Conservation (phyloP, 35 echinoderm and acorn worm species). For the Ophioderma brevispina region DNA sequence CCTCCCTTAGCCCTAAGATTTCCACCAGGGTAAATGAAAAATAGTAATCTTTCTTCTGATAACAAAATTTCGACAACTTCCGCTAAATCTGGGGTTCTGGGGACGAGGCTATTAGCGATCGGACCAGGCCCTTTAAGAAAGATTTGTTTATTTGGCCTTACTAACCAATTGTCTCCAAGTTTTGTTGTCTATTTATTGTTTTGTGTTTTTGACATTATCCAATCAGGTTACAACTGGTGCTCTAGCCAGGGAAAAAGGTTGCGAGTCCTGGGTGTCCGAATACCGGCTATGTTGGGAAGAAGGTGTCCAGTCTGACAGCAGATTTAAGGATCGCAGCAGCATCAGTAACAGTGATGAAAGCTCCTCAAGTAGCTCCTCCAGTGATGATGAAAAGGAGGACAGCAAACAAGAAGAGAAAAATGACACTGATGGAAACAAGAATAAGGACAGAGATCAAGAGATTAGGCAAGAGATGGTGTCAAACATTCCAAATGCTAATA, state of each 20-base stretch:
- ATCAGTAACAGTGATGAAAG: neutral
- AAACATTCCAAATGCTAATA: neutral
- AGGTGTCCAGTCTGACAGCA: neutral
- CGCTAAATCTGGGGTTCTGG: too few species aligned
- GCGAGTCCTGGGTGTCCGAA: neutral
- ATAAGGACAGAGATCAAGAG: neutral
- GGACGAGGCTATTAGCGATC: too few species aligned
- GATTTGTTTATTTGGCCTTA: too few species aligned
- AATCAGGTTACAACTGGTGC: neutral
- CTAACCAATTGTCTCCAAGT: too few species aligned
- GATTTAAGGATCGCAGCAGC: neutral
- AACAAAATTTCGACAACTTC: too few species aligned
- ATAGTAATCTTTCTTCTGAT: too few species aligned
- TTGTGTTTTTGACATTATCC: neutral
- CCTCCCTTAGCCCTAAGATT: too few species aligned
- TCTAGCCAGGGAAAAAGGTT: neutral
- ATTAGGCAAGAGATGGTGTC: neutral
- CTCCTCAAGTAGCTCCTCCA: neutral
- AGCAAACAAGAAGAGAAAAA: neutral
- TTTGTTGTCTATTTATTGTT: too few species aligned
- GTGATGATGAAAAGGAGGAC: slow-evolving; percentile 3
- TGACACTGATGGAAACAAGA: neutral
- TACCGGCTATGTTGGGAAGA: neutral
- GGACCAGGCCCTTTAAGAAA: too few species aligned
- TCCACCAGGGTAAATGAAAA: too few species aligned